Evolutionary conservation across 1,140 invertebrate species (phyloP).

Genomic region (Drosophila hydei): DNA sequence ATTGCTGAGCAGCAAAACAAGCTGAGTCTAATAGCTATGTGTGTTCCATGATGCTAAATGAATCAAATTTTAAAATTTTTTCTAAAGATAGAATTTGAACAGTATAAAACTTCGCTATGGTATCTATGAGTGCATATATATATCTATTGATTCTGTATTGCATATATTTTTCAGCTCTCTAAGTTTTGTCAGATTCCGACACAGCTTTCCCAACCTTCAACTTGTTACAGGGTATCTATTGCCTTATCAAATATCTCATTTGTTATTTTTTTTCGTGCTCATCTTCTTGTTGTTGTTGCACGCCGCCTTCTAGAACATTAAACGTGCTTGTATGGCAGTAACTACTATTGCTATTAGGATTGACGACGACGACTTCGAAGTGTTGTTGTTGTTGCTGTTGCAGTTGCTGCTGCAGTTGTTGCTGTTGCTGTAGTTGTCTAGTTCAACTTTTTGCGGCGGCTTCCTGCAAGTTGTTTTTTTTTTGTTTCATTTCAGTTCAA

Average conservation of each 20-base stretch:
- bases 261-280: slow-evolving; percentile 16
- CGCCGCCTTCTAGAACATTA: slow-evolving; percentile 76
- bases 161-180: too few relatives aligned
- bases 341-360: slow-evolving; percentile 71
- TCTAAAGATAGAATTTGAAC: too few relatives aligned
- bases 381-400: slow-evolving; percentile 8
- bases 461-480: slow-evolving; percentile 64
- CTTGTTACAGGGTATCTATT: background rate
- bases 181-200: too few relatives aligned
- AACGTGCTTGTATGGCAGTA: slow-evolving; percentile 79
- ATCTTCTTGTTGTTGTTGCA: slow-evolving; percentile 49
- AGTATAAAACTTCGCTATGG: too few relatives aligned
- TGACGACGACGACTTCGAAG: slow-evolving; percentile 21
- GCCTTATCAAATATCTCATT: background rate
- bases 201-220: too few relatives aligned
- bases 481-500: slow-evolving; percentile 24
- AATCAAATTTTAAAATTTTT: too few relatives aligned
- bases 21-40: too few relatives aligned
- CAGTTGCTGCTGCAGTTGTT: slow-evolving; percentile 15
- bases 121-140: too few relatives aligned
- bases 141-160: too few relatives aligned
- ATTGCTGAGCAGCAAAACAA: too few relatives aligned
- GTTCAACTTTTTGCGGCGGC: slow-evolving; percentile 68
- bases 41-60: too few relatives aligned
- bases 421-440: slow-evolving; percentile 50